These are phyloP conservation scores for Ptiloglossa arizonensis DNA, from an alignment of 1,140 invertebrate genomes.

Conservation along the genomic window DNA sequence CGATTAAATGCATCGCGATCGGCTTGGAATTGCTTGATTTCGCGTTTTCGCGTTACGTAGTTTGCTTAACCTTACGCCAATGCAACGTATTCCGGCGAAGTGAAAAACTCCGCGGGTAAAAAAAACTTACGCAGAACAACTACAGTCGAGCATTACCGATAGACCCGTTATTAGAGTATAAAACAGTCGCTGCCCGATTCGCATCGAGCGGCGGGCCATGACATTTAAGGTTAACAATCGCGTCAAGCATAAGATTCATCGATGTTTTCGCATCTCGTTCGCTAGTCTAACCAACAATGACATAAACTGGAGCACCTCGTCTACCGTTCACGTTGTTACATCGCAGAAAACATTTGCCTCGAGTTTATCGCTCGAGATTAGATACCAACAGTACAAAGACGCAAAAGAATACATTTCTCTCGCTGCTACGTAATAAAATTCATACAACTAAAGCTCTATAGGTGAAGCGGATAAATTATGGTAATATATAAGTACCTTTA, in stretches of 20 bases:
- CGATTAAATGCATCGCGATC: conserved; percentile 31
- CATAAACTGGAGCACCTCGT: conserved; percentile 33
- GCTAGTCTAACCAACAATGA: conserved; percentile 14
- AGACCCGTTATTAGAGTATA: conserved; percentile 48
- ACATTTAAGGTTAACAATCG: background rate
- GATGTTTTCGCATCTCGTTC: conserved; percentile 11
- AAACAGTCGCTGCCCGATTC: conserved; percentile 43
- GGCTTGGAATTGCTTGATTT: conserved; percentile 17
- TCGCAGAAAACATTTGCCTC: conserved; percentile 15
- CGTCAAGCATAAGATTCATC: conserved; percentile 15
- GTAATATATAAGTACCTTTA: too few species aligned
- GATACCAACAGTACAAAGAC: conserved; percentile 22
- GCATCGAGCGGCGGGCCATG: conserved; percentile 10
- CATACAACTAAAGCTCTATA: conserved; percentile 29
- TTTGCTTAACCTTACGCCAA: conserved; percentile 11
- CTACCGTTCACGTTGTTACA: background rate
- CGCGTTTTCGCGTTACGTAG: conserved; percentile 3
- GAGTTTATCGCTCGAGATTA: conserved; percentile 26
- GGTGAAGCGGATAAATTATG: conserved; percentile 41
- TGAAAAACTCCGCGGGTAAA: conserved; percentile 37
- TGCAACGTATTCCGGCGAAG: background rate
- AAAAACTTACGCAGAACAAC: conserved; percentile 44
- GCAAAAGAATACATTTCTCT: conserved; percentile 10
- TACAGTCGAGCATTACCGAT: conserved; percentile 25
- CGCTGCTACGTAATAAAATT: conserved; percentile 15